These are phyloP conservation scores for Drosophila rubida DNA, from an alignment of 2,888 invertebrate species.

Conservation along the genomic window DNA sequence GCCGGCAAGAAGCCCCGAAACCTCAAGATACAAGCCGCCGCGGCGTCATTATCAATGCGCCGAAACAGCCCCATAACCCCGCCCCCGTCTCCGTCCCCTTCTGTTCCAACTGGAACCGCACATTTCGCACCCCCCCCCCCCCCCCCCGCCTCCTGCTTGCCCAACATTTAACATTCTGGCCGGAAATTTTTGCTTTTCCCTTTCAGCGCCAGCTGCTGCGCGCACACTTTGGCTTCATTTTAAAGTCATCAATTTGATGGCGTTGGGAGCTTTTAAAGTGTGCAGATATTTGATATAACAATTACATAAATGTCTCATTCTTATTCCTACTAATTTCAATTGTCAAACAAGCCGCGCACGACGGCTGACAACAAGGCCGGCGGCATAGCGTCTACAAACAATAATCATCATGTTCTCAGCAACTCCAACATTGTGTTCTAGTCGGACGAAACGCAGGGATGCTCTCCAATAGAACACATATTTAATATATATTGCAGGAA, in stretches of 20 bases:
- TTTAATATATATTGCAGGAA: too few relatives aligned
- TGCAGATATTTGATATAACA: slow-evolving; percentile 74
- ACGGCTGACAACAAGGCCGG: slow-evolving; percentile 57
- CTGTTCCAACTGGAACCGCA: slow-evolving; percentile 50
- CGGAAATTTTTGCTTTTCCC: slow-evolving; percentile 30
- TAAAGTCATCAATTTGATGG: slow-evolving; percentile 75
- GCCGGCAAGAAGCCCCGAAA: slow-evolving; percentile 45
- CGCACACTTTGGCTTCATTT: slow-evolving; percentile 61
- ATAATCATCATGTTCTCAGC: slow-evolving; percentile 33
- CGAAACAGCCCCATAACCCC: slow-evolving; percentile 17
- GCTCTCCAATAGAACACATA: too few relatives aligned
- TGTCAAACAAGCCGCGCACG: slow-evolving; percentile 40
- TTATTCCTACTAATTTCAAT: slow-evolving; percentile 66
- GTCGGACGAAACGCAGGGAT: too few relatives aligned
- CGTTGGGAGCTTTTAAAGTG: slow-evolving; percentile 66
- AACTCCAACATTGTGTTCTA: slow-evolving; percentile 36
- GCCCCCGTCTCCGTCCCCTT: too few relatives aligned
- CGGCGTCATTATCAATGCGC: slow-evolving; percentile 63
- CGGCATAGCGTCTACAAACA: slow-evolving; percentile 24
- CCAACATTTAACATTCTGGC: background rate
- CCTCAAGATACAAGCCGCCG: slow-evolving; percentile 52
- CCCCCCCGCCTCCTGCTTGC: background rate
- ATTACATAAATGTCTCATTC: slow-evolving; percentile 72
- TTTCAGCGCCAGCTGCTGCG: slow-evolving; percentile 28
- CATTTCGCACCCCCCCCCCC: too few relatives aligned